Evolutionary conservation across 2,113 vertebrate species (phyloP), one percentile per base, ranked within the genome.

Genomic region (Sphaerodactylus townsendi): DNA sequence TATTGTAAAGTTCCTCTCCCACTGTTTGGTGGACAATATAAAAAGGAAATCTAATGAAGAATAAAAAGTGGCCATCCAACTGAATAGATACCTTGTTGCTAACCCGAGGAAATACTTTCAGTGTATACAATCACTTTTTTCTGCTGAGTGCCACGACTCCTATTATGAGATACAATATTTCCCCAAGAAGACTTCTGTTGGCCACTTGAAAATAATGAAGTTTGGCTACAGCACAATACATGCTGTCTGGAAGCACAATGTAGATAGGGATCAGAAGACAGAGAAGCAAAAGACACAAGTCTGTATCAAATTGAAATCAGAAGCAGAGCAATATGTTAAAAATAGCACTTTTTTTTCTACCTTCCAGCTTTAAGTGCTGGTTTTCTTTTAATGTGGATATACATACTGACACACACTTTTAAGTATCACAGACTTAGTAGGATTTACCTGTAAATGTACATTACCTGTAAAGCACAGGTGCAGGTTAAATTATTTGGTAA

Each of bases 131-230:
- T 73, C 78, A 77, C 17, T 81, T 15, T 82, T 82, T 87, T 46
- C 44, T 79, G 15, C 85, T 87, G 76, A 86, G 37, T 79, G 68
- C 10, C 30, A 10, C 77, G 73, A 83, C 37, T 88, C 9, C 46
- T 87, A 39, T 88, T 87, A 89, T 30, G 41, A 88, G 56, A 73
- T 82, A 62, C 1, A 89, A 68, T 73, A 91, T 85, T 86, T 79
- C 28, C 81, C 85, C 30, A 10, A 86, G 53, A 91, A 90, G 76
- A 81, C 2, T 4, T 53, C 3, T 77, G 53, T 64, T 87, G 73
- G 41, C 62, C 62, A 59, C 76, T 83, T 88, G 70, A 86, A 82
- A 92, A 84, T 88, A 89, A 90, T 88, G 81, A 90, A 84, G 37
- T 86, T 89, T 91, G 86, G 46, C 77, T 23, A 41, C 17, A 64